Evolutionary conservation across 2,888 invertebrate species (phyloP), one percentile per base, ranked within the genome.

Genomic region (Mantis religiosa): DNA sequence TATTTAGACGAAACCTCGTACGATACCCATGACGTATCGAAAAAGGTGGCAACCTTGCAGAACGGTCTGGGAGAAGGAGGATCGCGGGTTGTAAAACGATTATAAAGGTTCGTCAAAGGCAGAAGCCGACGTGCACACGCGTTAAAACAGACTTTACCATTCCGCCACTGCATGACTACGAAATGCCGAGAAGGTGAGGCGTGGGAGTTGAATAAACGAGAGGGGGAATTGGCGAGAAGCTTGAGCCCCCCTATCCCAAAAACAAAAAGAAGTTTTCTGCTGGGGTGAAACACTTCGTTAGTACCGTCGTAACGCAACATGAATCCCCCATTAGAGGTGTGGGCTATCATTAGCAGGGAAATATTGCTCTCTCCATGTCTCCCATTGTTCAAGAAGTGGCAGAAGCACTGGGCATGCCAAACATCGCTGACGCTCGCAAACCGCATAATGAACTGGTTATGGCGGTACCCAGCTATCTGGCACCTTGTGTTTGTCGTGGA

Each of bases 281-380:
- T 71, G 54, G 54, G 30, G 30, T 28, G 84, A 84, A 25, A 84
- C 30, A 84, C 41, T 89, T 88, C 84, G 89, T 89, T 89, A 88
- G 87, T 47, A 15, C 82, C 82, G n/a, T 82, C 30, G 89, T 85
- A 88, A 89, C 89, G 89, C 89, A 82, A 89, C 89, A 89, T 89
- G 89, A 89, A 88, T 89, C 82, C 88, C 89, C 87, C 89, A 89
- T 87, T 87, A 89, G 84, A 89, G 84, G 54, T 71, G 54, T 84
- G 87, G 54, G 83, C 88, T 87, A 87, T 89, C 85, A 87, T 89
- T 87, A 89, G 89, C 89, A 86, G 28, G 28, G 28, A 71, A 28
- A 71, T 71, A 71, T 71, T 71, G 20, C 54, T 71, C 25, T 71
- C 54, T 71, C 54, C 54, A 14, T 71, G 25, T 71, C 54, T 71